A percentile compares a stretch with the other conserved stretches of the same genome.
phyloP scores from a whole-genome alignment of 2,797 vertebrate species.

The Leuciscus waleckii region DNA sequence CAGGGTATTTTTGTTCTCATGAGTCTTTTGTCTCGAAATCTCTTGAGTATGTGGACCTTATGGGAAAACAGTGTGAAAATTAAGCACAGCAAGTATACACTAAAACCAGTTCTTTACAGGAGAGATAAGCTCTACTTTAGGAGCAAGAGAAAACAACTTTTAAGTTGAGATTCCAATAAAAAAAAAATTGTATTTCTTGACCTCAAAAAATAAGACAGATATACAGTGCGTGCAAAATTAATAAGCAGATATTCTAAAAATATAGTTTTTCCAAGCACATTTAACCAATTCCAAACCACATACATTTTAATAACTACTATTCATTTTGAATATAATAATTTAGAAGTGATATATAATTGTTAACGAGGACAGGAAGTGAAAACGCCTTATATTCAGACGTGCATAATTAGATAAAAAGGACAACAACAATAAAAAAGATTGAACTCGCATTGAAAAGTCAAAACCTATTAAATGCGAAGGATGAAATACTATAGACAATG shows the following conservation, averaged over 20 bases:
- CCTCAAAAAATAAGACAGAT: neutral
- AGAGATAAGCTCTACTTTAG: neutral
- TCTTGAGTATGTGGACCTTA: neutral
- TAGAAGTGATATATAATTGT: neutral
- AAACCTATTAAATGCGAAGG: neutral
- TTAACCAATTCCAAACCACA: neutral
- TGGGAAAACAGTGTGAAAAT: neutral
- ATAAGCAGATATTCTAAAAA: neutral
- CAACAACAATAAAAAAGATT: neutral
- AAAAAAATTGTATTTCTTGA: neutral
- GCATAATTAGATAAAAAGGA: neutral
- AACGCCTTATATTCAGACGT: neutral
- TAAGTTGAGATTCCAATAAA: neutral
- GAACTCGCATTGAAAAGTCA: neutral
- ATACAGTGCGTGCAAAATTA: neutral
- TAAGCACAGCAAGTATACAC: neutral
- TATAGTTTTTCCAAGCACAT: neutral
- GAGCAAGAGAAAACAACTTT: neutral
- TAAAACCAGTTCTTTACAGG: neutral
- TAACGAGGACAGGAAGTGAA: neutral
- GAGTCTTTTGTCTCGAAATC: constrained; percentile 9
- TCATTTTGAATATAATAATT: neutral
- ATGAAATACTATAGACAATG: neutral
- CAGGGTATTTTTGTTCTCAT: constrained; percentile 10
- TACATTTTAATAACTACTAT: neutral